These are phyloP conservation scores for Conus canariensis DNA, from an alignment of 2,888 invertebrate genomes.

Conservation along the genomic window DNA sequence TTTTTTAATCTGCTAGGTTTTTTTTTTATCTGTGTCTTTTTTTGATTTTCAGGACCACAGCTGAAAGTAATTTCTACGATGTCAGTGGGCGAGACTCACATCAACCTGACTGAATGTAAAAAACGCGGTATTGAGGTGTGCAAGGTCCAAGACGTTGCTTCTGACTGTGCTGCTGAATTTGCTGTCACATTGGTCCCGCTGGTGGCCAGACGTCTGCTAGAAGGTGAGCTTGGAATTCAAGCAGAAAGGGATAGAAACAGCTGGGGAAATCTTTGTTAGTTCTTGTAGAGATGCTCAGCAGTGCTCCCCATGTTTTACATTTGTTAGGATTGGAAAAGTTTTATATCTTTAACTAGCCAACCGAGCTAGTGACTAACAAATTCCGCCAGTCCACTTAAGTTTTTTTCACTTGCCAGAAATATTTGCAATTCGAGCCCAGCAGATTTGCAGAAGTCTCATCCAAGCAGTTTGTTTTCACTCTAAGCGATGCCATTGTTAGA, in stretches of 20 bases:
- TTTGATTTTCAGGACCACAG: constrained; percentile 81
- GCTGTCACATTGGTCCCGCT: constrained; percentile 90
- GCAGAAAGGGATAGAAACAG: not conserved
- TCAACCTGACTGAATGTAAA: constrained; percentile 88
- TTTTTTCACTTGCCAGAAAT: too few relatives aligned
- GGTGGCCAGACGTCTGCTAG: constrained; percentile 85
- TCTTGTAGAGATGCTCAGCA: not conserved
- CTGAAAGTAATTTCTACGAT: constrained; percentile 92
- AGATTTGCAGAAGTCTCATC: too few relatives aligned
- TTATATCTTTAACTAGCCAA: not conserved
- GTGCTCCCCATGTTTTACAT: too few relatives aligned
- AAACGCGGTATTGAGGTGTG: constrained; percentile 87
- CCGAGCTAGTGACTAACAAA: too few relatives aligned
- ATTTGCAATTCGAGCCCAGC: too few relatives aligned
- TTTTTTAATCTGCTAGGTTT: not conserved
- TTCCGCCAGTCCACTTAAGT: too few relatives aligned
- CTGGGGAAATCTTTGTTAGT: not conserved
- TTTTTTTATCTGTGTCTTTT: too few relatives aligned
- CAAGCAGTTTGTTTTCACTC: too few relatives aligned
- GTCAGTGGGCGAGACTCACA: constrained; percentile 93
- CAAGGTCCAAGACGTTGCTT: constrained; percentile 91
- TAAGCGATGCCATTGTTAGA: too few relatives aligned
- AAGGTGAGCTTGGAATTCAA: constrained; percentile 55
- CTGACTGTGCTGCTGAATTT: constrained; percentile 90
- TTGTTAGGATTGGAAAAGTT: not conserved